Evolutionary conservation across 2,797 vertebrate genomes (phyloP), one percentile per base, ranked within the genome.

Genomic region (Poecilia picta): DNA sequence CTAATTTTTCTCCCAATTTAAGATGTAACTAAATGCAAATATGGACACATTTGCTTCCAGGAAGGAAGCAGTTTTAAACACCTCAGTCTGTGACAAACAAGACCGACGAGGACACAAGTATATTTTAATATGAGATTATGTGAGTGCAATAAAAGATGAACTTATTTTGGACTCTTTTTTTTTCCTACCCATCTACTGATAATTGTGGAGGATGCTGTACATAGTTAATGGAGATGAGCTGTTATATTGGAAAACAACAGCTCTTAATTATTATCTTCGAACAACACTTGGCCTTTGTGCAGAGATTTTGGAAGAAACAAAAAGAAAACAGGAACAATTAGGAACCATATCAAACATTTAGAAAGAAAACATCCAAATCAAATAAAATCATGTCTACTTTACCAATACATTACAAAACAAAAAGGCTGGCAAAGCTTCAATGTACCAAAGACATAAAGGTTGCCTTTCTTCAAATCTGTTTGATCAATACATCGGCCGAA

Each of bases 281-380:
- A 85, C 92, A 94, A 94, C 93, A 93, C 92, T 94, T 94, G 92
- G 93, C 92, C 93, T 95, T 94, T 93, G 85, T 91, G 90, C 89
- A 94, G 88, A 88, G 73, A 81, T 64, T 80, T 83, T 79, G 53
- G 51, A 82, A 43, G 62, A 80, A 49, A 72, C 15, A 73, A 31
- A 39, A 74, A 75, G 25, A 78, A 89, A 81, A 84, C 39, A 45
- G 25, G 68, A 71, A 71, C 66, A 83, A 84, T 70, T 49, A 87
- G 74, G 74, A 90, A 91, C 85, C 72, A 92, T 91, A 91, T 88
- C 83, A 89, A 93, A 92, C 85, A 87, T 88, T 78, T 72, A 85
- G 88, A 90, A 90, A 75, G 23, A 83, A 49, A 83, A 78, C 86
- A 76, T 55, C 39, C 57, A 85, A 94, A 89, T 85, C 36, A 79